Evolutionary conservation across 53 echinoderm and acorn worm species (phyloP).

Genomic region (Patiria pectinifera): DNA sequence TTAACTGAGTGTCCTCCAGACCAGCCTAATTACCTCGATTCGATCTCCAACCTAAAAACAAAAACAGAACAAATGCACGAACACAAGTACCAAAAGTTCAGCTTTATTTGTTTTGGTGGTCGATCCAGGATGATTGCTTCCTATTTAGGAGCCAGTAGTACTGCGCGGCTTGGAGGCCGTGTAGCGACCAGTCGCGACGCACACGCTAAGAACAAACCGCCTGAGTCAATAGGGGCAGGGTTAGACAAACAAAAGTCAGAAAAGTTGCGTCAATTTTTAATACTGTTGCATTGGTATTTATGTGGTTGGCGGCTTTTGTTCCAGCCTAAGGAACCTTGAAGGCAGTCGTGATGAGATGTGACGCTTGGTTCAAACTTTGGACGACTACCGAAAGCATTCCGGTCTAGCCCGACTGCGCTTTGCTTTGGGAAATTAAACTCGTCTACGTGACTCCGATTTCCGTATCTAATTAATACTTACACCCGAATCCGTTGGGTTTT

Average conservation of each 20-base stretch:
- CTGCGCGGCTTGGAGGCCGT: slow-evolving; percentile 1
- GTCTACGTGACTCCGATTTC: neutral
- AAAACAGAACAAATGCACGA: neutral
- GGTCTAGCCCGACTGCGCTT: neutral
- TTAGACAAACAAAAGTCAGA: slow-evolving; percentile 34
- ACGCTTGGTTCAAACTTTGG: neutral
- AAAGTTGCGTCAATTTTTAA: neutral
- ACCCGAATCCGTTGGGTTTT: neutral
- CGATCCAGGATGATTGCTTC: slow-evolving; percentile 48
- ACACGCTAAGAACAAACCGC: slow-evolving; percentile 4
- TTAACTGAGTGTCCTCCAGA: neutral
- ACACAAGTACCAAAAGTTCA: neutral
- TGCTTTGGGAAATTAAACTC: neutral
- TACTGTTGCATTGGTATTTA: neutral
- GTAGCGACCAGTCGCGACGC: slow-evolving; percentile 7
- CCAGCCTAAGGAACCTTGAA: neutral
- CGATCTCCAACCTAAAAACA: neutral
- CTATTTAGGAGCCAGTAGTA: slow-evolving; percentile 30
- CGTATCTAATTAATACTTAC: neutral
- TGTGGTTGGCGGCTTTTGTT: neutral
- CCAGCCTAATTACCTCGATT: neutral
- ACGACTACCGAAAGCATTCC: neutral
- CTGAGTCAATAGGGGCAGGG: slow-evolving; percentile 41
- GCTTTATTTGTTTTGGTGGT: slow-evolving; percentile 28
- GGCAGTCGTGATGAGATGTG: neutral